Base-by-base conservation (phyloP, 2,888 invertebrate species). In the Dione juno region DNA sequence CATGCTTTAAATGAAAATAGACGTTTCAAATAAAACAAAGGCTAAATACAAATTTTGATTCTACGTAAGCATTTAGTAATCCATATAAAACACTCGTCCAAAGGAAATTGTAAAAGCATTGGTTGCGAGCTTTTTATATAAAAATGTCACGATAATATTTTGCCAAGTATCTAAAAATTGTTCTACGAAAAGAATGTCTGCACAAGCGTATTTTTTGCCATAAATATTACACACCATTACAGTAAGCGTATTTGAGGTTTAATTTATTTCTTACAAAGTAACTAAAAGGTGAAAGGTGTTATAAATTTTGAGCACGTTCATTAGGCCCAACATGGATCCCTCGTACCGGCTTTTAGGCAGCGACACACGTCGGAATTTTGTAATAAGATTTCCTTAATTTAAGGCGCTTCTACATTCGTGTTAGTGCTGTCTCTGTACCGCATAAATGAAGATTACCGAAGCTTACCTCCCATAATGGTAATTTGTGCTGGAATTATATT, bases 361-460 rank as follows among this genome's bases (percentile, higher is more conserved):
- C 87, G 86, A 89, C 90, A 90, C 90, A 88, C 88, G 90, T 88
- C 79, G 91, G 92, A 90, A 92, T 92, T 92, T 91, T 83, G 85
- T 91, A 92, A 92, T 92, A 91, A 90, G 88, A 88, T 91, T 92
- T 89, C 83, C 90, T 88, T 89, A 92, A 92, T 90, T 90, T 90
- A 88, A 87, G 84, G 86, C 86, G 79, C 80, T 80, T 76, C 77
- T 79, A 82, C 66, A 76, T 74, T 78, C 72, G 75, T 73, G 75
- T 75, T 77, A 76, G 74, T 75, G 75, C 72, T 74, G 74, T 71
- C 74, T 71, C 63, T 65, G 69, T 75, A 54, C 58, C 50, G 50
- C 67, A 67, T 50, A 66, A 66, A 67, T 69, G 58, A 53, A 63
- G 52, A 69, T 59, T 71, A 43, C 52, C 35, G 54, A 73, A 28